Conservation (phyloP, 1,140 invertebrate genomes). For the Euwallacea fornicatus region DNA sequence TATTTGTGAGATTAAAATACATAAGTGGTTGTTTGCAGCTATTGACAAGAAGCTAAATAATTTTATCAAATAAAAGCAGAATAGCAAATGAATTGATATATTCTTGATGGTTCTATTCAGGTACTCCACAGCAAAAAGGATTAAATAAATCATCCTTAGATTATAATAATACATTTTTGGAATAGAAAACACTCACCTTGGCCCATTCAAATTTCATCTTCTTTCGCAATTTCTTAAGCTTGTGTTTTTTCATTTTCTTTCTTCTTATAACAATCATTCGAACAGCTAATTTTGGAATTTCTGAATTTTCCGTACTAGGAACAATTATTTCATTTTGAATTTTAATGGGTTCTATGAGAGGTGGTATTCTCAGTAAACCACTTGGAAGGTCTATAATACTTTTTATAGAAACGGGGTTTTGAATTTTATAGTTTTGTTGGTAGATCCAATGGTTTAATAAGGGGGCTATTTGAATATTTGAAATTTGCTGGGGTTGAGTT, state of each 20-base stretch:
- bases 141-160: no score
- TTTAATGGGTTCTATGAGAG: slow-evolving; percentile 36
- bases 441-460: slow-evolving; percentile 43
- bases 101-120: no score
- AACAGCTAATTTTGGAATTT: slow-evolving; percentile 65
- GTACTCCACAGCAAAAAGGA: no score
- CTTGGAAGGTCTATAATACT: slow-evolving; percentile 43
- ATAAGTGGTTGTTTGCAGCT: no score
- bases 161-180: no score
- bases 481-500: background rate
- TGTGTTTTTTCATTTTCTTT: slow-evolving; percentile 86
- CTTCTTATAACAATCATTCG: slow-evolving; percentile 75
- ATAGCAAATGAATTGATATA: no score
- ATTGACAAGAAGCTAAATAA: no score
- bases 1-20: no score
- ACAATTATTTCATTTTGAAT: slow-evolving; percentile 35
- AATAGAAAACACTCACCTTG: slow-evolving; percentile 56
- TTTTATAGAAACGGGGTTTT: slow-evolving; percentile 30
- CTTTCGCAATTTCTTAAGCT: slow-evolving; percentile 76
- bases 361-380: slow-evolving; percentile 37
- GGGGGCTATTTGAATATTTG: slow-evolving; percentile 1
- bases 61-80: no score
- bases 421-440: slow-evolving; percentile 42
- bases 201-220: slow-evolving; percentile 73
- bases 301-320: slow-evolving; percentile 47